Conservation (phyloP, 2,888 invertebrate species). For the Lasioglossum figueresi region DNA sequence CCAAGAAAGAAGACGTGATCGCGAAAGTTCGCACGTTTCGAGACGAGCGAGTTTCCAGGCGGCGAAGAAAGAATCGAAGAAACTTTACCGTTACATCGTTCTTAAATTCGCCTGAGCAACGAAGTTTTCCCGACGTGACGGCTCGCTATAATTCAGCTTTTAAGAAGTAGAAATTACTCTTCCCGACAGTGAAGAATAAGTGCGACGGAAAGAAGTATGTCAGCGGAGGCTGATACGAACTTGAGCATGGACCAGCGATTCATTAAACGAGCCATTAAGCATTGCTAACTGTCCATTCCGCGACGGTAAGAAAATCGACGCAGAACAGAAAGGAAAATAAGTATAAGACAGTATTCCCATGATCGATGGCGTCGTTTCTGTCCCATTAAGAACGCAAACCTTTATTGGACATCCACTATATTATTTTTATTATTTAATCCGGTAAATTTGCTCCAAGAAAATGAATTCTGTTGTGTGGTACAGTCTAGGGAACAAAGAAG, state of each 20-base stretch:
- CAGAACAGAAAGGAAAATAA: neutral
- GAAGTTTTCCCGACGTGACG: neutral
- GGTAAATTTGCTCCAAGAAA: neutral
- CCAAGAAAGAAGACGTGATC: neutral
- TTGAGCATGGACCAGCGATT: neutral
- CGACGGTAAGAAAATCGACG: neutral
- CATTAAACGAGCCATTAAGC: slow-evolving; percentile 24
- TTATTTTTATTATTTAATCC: neutral
- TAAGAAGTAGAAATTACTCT: neutral
- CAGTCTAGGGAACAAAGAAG: no score
- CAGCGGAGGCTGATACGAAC: neutral
- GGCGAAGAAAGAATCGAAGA: neutral
- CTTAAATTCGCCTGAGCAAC: neutral
- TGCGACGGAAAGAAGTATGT: neutral
- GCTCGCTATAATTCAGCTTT: neutral
- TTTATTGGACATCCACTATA: neutral
- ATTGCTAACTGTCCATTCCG: neutral
- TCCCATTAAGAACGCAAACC: neutral
- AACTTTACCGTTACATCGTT: neutral
- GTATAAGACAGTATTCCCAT: neutral
- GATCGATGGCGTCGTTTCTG: neutral
- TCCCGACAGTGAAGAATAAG: slow-evolving; percentile 6
- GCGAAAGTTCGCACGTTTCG: neutral
- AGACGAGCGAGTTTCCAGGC: neutral
- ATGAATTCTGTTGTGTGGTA: neutral